Conservation (phyloP, 2,797 vertebrate species). For the Leptoclinus maculatus region DNA sequence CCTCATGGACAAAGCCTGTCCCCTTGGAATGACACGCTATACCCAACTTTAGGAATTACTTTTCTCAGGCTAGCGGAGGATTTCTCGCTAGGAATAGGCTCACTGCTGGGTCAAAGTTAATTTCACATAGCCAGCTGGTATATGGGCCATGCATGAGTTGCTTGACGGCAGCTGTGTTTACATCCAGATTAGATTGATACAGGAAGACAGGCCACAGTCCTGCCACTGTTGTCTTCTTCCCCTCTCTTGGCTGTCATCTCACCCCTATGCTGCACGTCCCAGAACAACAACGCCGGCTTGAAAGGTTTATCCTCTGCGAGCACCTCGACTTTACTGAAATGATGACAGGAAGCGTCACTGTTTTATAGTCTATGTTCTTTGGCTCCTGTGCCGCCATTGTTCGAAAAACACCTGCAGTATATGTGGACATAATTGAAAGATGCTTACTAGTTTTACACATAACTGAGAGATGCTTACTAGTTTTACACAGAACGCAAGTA, state of each 20-base stretch:
- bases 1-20: slow-evolving; percentile 41
- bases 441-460: background rate
- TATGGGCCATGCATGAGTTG: slow-evolving; percentile 86
- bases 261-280: slow-evolving; percentile 75
- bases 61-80: slow-evolving; percentile 37
- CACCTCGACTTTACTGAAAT: slow-evolving; percentile 22
- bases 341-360: slow-evolving; percentile 54
- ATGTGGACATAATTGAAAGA: slow-evolving; percentile 11
- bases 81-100: slow-evolving; percentile 53
- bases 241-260: slow-evolving; percentile 76
- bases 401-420: slow-evolving; percentile 40
- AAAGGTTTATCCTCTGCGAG: slow-evolving; percentile 71
- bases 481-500: background rate
- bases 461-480: background rate
- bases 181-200: slow-evolving; percentile 80
- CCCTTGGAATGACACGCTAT: slow-evolving; percentile 48
- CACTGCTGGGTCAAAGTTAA: slow-evolving; percentile 76
- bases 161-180: slow-evolving; percentile 91
- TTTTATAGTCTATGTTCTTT: slow-evolving; percentile 11
- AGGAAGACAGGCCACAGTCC: slow-evolving; percentile 58
- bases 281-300: slow-evolving; percentile 54
- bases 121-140: slow-evolving; percentile 78
- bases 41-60: slow-evolving; percentile 57
- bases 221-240: slow-evolving; percentile 68
- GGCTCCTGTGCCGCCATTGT: slow-evolving; percentile 7